phyloP scores from a whole-genome alignment of 2,888 invertebrate genomes.

The Parasteatoda lunata region DNA sequence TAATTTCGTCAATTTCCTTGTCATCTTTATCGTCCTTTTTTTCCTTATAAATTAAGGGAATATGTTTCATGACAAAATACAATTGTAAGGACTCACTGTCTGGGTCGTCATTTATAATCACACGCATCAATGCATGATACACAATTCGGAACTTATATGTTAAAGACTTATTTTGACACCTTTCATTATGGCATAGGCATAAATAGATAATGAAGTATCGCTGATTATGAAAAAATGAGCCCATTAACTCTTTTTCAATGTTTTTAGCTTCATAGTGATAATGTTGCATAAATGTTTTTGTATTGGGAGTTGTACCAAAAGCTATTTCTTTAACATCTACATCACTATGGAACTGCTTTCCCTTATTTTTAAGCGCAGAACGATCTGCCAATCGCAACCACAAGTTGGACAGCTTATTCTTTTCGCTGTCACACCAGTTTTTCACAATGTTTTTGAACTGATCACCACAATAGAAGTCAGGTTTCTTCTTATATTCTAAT shows the following conservation, averaged over 20 bases:
- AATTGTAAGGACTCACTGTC: constrained; percentile 20
- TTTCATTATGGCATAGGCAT: constrained; percentile 21
- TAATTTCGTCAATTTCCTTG: constrained; percentile 13
- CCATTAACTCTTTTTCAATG: constrained; percentile 38
- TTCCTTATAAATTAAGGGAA: constrained; percentile 41
- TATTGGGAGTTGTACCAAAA: constrained; percentile 67
- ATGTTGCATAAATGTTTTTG: constrained; percentile 67
- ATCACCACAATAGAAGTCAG: constrained; percentile 19
- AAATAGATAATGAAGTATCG: constrained; percentile 31
- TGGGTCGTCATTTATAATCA: constrained; percentile 38
- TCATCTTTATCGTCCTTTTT: constrained; percentile 10
- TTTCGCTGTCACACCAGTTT: constrained; percentile 41
- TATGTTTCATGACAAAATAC: constrained; percentile 30
- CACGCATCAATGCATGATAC: constrained; percentile 35
- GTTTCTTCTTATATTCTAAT: constrained; percentile 14
- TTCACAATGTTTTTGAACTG: constrained; percentile 25
- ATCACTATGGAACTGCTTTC: constrained; percentile 53
- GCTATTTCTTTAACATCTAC: constrained; percentile 53
- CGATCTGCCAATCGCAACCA: constrained; percentile 32
- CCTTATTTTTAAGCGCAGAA: constrained; percentile 11
- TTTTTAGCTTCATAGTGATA: constrained; percentile 50
- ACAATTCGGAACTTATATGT: constrained; percentile 43
- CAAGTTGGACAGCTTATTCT: constrained; percentile 24
- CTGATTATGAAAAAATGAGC: constrained; percentile 52
- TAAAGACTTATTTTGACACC: constrained; percentile 4